Evolutionary conservation across 2,888 invertebrate species (phyloP), one percentile per base, ranked within the genome.

Genomic region (Cerceris ruficornis): DNA sequence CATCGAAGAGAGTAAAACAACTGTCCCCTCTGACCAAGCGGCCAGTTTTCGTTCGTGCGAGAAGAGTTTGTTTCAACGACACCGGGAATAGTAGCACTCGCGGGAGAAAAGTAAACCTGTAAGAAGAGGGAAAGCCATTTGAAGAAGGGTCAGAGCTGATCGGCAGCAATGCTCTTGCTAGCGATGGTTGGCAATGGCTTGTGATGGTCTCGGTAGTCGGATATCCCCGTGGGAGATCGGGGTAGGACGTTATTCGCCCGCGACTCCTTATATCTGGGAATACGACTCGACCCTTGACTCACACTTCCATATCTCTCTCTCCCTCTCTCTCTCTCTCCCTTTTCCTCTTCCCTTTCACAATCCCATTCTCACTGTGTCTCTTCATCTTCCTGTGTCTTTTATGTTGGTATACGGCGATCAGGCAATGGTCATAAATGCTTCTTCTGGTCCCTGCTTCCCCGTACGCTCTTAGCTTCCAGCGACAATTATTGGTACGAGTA

Each of bases 201-300:
- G 28, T 28, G 28, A 28, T 28, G 80, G 80, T 71, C 74, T 61
- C 80, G 54, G 55, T 42, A 76, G 70, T 80, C 61, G 77, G 78
- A 67, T 28, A 86, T 86, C 88, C 88, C 86, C 85, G 83, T 79
- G 85, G 85, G 89, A 86, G 80, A 83, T 78, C 77, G 80, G 84
- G 86, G 84, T 85, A 86, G 83, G 86, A 86, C 86, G 90, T 90
- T 88, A 88, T 87, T 87, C 87, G 82, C 80, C 77, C 79, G 86
- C 86, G 85, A 85, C 83, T 88, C 87, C 83, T 86, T 87, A 84
- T 69, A 84, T 82, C 70, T 80, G 82, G 69, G 75, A 75, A 80
- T 84, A 75, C 69, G 69, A 73, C 77, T 59, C 70, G 79, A 81
- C 82, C 80, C 80, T 72, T 68, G 69, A 80, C 72, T 80, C 81